Percentiles rank a stretch among this genome's conserved stretches.
phyloP scores from a whole-genome alignment of 53 echinoderm and acorn worm species.

The Mesocentrotus franciscanus region DNA sequence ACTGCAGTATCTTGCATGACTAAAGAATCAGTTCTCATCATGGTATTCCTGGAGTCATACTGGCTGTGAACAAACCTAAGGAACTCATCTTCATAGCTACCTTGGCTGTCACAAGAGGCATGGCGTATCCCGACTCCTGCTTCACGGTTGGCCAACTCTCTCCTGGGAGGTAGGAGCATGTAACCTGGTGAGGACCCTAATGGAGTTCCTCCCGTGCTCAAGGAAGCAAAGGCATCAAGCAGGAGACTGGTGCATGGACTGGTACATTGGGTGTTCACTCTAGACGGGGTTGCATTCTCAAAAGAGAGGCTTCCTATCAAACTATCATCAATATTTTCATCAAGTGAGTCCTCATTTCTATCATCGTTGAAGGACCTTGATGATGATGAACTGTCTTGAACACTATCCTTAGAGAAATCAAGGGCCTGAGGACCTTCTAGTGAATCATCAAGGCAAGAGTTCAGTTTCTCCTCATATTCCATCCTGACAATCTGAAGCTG shows the following conservation, averaged over 20 bases:
- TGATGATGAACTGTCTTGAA: background rate
- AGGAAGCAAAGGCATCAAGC: conserved; percentile 11
- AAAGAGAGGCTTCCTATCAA: background rate
- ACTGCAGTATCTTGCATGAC: conserved; percentile 55
- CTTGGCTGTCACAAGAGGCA: background rate
- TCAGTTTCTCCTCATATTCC: conserved; percentile 29
- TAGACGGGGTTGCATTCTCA: background rate
- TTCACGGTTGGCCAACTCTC: background rate
- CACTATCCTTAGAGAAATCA: background rate
- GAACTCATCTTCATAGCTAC: conserved; percentile 55
- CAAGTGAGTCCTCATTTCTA: background rate
- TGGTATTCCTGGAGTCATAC: background rate
- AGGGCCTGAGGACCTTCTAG: background rate
- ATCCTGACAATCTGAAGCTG: conserved; percentile 60
- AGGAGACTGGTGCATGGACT: conserved; percentile 5
- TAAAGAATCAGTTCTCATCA: background rate
- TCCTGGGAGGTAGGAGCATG: conserved; percentile 58
- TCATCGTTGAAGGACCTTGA: background rate
- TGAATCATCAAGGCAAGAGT: background rate
- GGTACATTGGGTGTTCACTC: background rate
- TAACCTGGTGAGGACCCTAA: conserved; percentile 32
- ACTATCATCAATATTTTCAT: background rate
- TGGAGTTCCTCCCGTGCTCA: background rate
- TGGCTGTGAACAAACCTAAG: conserved; percentile 42
- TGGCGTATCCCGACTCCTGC: background rate